Base-by-base conservation (phyloP, 2,113 vertebrate species). In the Trochalopteron elliotii region DNA sequence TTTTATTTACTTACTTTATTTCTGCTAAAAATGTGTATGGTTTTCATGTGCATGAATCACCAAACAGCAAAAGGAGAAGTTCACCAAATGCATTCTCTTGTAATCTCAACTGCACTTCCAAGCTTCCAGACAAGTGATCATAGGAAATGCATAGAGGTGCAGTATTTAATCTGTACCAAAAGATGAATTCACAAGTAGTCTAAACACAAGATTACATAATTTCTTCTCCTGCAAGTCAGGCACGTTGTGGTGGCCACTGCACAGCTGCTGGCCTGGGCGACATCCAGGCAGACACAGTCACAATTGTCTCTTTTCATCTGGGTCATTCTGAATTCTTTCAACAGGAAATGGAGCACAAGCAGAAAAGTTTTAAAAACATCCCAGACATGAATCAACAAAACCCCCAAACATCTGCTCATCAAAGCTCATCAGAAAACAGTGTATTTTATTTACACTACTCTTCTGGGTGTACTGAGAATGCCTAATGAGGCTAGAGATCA, bases 231-330 rank as follows among this genome's bases (percentile, higher is more conserved):
- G 16, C 91, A 83, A 96, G 92, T 97, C 85, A 78, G 94, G 91
- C 94, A 68, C 74, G 87, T 96, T 97, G 94, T 10, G 12, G 86
- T 96, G 94, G 83, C 95, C 92, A 96, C 76, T 25, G 52, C 97
- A 98, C 98, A 98, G 98, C 98, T 98, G 98, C 97, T 93, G 96
- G 95, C 95, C 97, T 97, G 98, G 97, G 96, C 52, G 59, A 85
- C 97, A 96, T 98, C 97, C 97, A 98, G 95, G 94, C 96, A 96
- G 97, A 98, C 96, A 96, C 86, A 98, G 97, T 96, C 97, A 97
- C 94, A 97, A 96, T 97, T 98, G 95, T 98, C 96, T 96, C 93
- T 94, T 97, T 98, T 98, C 97, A 98, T 97, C 96, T 94, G 31
- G 93, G 97, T 98, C 96, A 83, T 97, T 97, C 96, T 98, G 94